Evolutionary conservation across 2,113 vertebrate genomes (phyloP).

Genomic region (Caloenas nicobarica): DNA sequence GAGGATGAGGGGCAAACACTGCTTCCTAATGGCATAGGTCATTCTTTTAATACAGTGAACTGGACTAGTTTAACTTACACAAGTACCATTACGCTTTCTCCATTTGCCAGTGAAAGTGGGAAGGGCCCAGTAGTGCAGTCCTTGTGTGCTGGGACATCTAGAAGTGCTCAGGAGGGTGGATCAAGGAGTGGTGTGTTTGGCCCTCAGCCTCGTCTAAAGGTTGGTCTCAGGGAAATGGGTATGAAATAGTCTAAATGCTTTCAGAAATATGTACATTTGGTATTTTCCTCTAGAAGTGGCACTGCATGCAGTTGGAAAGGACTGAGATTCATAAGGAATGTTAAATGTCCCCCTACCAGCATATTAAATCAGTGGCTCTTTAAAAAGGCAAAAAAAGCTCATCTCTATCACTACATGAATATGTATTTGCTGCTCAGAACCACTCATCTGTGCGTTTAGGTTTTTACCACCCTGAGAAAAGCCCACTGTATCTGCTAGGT

Average conservation of each 20-base stretch:
- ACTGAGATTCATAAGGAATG: not conserved
- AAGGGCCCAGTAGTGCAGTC: not conserved
- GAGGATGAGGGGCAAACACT: not conserved
- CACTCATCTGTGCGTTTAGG: rapidly evolving
- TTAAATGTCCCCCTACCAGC: not conserved
- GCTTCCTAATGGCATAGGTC: not conserved
- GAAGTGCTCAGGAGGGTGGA: not conserved
- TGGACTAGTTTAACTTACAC: slow-evolving; percentile 1
- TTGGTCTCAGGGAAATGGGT: not conserved
- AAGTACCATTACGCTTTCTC: not conserved
- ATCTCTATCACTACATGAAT: not conserved
- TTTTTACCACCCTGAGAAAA: not conserved
- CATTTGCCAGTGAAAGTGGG: not conserved
- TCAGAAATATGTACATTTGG: not conserved
- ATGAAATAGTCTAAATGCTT: not conserved
- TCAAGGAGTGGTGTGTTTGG: not conserved
- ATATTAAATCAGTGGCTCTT: not conserved
- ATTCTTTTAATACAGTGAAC: not conserved
- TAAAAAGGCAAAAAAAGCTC: not conserved
- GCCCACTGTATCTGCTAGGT: not conserved
- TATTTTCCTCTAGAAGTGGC: not conserved
- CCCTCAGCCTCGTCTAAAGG: not conserved
- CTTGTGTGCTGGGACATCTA: not conserved
- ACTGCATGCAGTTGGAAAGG: not conserved
- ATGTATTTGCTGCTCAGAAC: not conserved